phyloP scores from a whole-genome alignment of 2,113 vertebrate species.

The Buteo buteo region DNA sequence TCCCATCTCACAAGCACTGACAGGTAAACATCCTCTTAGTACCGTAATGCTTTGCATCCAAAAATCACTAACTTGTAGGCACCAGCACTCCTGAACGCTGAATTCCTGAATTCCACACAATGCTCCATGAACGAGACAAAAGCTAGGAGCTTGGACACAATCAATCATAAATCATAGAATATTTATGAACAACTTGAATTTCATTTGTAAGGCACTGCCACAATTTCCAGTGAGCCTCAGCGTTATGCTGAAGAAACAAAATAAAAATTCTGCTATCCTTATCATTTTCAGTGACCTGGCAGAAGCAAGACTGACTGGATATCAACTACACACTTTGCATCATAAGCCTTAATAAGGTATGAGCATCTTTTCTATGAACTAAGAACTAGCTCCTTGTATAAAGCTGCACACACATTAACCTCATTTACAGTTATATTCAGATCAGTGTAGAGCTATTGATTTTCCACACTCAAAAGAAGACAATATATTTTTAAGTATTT shows the following conservation, averaged over 20 bases:
- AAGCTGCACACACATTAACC: not conserved
- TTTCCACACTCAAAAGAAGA: not conserved
- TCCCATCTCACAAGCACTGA: not conserved
- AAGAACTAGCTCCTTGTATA: not conserved
- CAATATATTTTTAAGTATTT: not conserved
- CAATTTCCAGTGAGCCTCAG: not conserved
- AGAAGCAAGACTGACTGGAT: not conserved
- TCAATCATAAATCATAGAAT: not conserved
- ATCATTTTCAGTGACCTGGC: not conserved
- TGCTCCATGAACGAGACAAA: not conserved
- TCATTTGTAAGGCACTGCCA: not conserved
- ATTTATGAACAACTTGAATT: not conserved
- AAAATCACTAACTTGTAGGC: not conserved
- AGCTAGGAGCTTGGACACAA: not conserved
- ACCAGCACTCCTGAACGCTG: not conserved
- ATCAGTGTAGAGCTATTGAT: not conserved
- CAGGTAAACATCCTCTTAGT: not conserved
- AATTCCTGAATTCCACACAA: not conserved
- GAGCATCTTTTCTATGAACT: not conserved
- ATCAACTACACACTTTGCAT: not conserved
- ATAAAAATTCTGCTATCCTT: not conserved
- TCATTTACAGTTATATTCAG: not conserved
- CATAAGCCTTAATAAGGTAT: not conserved
- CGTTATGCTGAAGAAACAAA: not conserved
- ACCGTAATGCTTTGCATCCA: not conserved